Evolutionary conservation across 2,797 vertebrate genomes (phyloP).

Genomic region (Mormyrops attenuatus): DNA sequence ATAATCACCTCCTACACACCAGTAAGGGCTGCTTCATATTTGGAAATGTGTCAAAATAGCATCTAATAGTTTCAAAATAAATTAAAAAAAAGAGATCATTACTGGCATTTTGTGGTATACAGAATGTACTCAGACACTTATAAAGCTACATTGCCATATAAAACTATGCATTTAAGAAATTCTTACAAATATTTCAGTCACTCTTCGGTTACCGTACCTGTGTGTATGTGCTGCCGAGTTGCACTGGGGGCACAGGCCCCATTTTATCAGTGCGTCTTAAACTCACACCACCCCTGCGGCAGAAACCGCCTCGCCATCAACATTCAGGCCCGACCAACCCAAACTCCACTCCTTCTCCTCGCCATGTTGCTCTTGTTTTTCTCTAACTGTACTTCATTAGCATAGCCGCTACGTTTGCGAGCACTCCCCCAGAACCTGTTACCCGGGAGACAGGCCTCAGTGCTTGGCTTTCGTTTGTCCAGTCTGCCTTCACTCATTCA

Average conservation of each 20-base stretch:
- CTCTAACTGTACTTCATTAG: neutral
- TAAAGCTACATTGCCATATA: constrained; percentile 18
- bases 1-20: neutral
- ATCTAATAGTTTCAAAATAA: constrained; percentile 15
- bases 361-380: neutral
- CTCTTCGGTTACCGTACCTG: neutral
- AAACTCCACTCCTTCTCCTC: neutral
- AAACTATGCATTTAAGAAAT: constrained; percentile 17
- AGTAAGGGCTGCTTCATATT: neutral
- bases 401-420: neutral
- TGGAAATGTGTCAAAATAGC: neutral
- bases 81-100: neutral
- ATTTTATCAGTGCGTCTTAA: neutral
- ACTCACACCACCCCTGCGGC: neutral
- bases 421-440: neutral
- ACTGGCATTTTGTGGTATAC: neutral
- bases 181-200: constrained; percentile 16
- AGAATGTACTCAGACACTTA: neutral
- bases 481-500: constrained; percentile 61
- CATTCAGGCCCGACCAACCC: constrained; percentile 7
- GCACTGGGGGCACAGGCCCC: neutral
- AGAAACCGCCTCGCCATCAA: neutral
- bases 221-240: neutral
- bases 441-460: neutral
- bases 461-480: neutral